These are phyloP conservation scores for Micronycteris hirsuta DNA, from an alignment of 2,113 vertebrate genomes.

Conservation along the genomic window DNA sequence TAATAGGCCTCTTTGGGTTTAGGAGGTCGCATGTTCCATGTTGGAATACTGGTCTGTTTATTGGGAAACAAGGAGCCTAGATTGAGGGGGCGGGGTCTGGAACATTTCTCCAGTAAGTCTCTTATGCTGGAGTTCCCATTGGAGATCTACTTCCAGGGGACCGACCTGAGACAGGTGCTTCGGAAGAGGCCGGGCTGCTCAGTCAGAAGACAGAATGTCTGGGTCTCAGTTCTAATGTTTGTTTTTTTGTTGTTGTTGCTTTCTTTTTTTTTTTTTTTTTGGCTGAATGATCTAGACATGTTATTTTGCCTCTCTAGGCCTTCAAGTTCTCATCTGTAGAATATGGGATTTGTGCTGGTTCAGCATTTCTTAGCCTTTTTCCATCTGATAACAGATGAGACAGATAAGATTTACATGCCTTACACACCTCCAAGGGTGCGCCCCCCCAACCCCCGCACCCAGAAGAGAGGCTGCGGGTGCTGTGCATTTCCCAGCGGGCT, in stretches of 20 bases:
- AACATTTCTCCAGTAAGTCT: neutral
- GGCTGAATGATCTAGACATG: neutral
- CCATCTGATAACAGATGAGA: conserved; percentile 51
- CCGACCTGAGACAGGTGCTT: neutral
- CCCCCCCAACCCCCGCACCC: neutral
- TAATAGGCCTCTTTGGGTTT: neutral
- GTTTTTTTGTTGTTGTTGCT: neutral
- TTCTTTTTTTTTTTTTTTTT: neutral
- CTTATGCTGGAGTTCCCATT: neutral
- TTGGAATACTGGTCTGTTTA: neutral
- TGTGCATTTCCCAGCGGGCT: conserved; percentile 1
- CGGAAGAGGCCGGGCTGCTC: neutral
- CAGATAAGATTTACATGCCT: conserved; percentile 46
- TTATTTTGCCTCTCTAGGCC: neutral
- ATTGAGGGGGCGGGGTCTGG: neutral
- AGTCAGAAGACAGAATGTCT: neutral
- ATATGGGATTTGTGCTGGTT: conserved; percentile 5
- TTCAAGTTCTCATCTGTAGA: conserved; percentile 2
- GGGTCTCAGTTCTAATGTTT: neutral
- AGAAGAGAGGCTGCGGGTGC: neutral
- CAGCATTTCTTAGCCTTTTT: conserved; percentile 28
- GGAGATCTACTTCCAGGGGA: neutral
- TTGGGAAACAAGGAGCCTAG: neutral
- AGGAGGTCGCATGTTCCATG: neutral
- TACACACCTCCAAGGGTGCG: conserved; percentile 47